Base-by-base conservation (phyloP, 2,113 vertebrate species). In the Motacilla alba region DNA sequence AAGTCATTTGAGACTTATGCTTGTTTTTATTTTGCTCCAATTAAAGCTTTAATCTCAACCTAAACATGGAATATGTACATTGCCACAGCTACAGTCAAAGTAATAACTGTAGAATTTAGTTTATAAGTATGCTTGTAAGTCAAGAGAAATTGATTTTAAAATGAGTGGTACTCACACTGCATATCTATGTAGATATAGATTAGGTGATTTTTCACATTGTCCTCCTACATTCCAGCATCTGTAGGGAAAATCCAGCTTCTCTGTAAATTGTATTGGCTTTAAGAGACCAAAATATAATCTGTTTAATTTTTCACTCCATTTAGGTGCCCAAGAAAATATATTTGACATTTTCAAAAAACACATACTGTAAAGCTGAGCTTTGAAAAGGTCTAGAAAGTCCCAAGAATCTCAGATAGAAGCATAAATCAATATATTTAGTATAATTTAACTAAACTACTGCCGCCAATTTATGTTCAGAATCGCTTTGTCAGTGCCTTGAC, bases 351-450 rank as follows among this genome's bases (percentile, higher is more conserved):
- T 67, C 59, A 96, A 53, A 10, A 37, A 84, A 75, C 22, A 2
- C 21, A 39, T 68, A 92, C 66, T 84, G 35, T 67, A 41, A 8
- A 92, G 30, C 52, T 76, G 56, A 94, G 53, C 60, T 92, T 97
- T 97, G 41, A 94, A 64, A 93, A 78, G 31, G 17, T 90, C 94
- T 67, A 89, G 59, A 95, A 93, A 47, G 18, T 90, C 92, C 62
- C 46, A 92, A 64, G 64, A 50, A 94, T 93, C 91, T 76, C 77
- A 96, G 75, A 79, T 4, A 68, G 39, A 92, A 86, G 30, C 43
- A 87, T 66, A 84, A 91, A 90, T 95, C 89, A 93, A 80, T 95
- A 78, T 12, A 41, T 30, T 92, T 79, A 77, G 35, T 90, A 59
- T 83, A 91, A 94, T 88, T 80, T 85, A 88, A 87, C 74, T 82